These are phyloP conservation scores for Holcopasites calliopsidis DNA, from an alignment of 1,140 invertebrate species.

Conservation along the genomic window DNA sequence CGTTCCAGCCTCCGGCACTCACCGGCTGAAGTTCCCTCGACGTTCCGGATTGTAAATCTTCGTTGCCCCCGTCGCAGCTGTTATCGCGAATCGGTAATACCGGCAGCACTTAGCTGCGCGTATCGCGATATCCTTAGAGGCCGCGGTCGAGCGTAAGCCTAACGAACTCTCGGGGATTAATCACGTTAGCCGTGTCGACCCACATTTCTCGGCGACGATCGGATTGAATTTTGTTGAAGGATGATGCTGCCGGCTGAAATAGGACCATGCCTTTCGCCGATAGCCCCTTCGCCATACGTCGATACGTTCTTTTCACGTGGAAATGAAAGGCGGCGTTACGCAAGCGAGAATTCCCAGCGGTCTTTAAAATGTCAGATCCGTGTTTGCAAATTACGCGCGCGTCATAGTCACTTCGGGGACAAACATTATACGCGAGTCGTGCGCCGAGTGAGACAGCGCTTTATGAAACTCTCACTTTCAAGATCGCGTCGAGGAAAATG, in stretches of 20 bases:
- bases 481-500: too few relatives aligned
- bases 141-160: not conserved
- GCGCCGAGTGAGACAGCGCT: not conserved
- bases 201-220: too few relatives aligned
- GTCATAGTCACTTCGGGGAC: not conserved
- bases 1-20: slow-evolving; percentile 37
- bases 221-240: too few relatives aligned
- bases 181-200: not conserved
- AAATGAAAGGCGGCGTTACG: not conserved
- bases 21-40: slow-evolving; percentile 17
- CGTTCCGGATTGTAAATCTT: slow-evolving; percentile 52
- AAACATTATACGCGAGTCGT: not conserved
- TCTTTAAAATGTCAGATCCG: slow-evolving; percentile 18
- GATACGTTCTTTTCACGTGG: not conserved
- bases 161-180: not conserved
- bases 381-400: not conserved
- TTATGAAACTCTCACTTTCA: slow-evolving; percentile 2
- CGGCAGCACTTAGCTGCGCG: not conserved
- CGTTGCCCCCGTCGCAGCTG: slow-evolving; percentile 5
- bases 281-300: too few relatives aligned
- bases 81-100: slow-evolving; percentile 34
- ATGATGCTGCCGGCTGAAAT: too few relatives aligned
- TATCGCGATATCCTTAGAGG: not conserved
- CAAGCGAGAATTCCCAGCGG: not conserved
- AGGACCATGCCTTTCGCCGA: too few relatives aligned